Percentiles rank a stretch among this genome's conserved stretches.
phyloP scores from a whole-genome alignment of 2,113 vertebrate genomes.

The Thamnaconus septentrionalis region DNA sequence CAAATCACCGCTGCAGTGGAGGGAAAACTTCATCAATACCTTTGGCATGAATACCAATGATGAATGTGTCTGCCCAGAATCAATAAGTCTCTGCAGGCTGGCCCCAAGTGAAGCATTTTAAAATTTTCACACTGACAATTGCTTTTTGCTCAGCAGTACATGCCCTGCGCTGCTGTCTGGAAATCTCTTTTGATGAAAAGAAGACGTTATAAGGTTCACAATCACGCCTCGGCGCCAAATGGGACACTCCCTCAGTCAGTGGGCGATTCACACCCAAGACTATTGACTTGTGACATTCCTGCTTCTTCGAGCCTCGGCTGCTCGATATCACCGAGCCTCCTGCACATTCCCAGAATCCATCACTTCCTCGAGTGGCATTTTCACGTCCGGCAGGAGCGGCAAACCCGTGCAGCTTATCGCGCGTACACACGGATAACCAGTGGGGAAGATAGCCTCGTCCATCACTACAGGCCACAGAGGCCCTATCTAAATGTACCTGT shows the following conservation, averaged over 20 bases:
- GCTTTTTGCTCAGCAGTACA: not conserved
- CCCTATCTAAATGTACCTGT: conserved; percentile 17
- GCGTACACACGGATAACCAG: conserved; percentile 27
- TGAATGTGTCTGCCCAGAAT: conserved; percentile 62
- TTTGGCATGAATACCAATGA: conserved; percentile 67
- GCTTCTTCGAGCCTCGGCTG: conserved; percentile 24
- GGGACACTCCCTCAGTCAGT: conserved; percentile 12
- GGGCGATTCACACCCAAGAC: conserved; percentile 6
- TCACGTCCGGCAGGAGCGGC: conserved; percentile 11
- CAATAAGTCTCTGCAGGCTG: conserved; percentile 53
- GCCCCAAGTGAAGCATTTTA: conserved; percentile 4
- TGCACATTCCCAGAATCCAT: conserved; percentile 38
- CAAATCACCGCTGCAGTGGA: conserved; percentile 61
- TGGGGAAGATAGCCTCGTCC: conserved; percentile 38
- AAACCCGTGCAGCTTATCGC: conserved; percentile 50
- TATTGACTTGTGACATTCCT: conserved; percentile 36
- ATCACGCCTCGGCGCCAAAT: conserved; percentile 2
- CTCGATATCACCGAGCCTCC: conserved; percentile 32
- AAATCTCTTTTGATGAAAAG: not conserved
- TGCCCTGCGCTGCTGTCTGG: too few species aligned
- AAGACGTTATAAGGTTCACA: not conserved
- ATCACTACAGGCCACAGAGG: conserved; percentile 40
- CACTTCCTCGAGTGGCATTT: conserved; percentile 38
- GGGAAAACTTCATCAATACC: conserved; percentile 68
- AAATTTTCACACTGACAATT: not conserved